A percentile compares a stretch with the other conserved stretches of the same genome.
phyloP scores from a whole-genome alignment of 2,113 vertebrate genomes.

The Xiphias gladius region DNA sequence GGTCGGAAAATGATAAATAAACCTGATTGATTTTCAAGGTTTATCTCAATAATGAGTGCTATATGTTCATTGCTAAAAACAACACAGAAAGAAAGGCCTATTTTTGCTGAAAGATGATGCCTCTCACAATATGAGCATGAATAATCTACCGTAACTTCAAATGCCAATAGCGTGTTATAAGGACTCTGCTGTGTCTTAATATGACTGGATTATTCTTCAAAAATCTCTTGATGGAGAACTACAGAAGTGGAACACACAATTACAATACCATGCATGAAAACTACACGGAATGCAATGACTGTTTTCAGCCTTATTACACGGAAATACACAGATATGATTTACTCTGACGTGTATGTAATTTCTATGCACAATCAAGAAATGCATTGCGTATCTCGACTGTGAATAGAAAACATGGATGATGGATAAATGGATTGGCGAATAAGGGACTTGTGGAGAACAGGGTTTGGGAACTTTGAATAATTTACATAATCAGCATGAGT shows the following conservation, averaged over 20 bases:
- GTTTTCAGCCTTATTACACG: conserved; percentile 23
- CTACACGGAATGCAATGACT: background rate
- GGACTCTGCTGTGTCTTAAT: conserved; percentile 29
- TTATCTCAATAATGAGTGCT: background rate
- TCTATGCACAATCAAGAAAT: background rate
- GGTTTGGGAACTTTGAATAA: background rate
- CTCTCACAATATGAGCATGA: conserved; percentile 18
- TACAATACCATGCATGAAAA: conserved; percentile 5
- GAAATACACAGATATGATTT: background rate
- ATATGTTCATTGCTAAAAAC: background rate
- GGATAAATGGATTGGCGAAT: background rate
- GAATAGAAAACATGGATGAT: conserved; percentile 1
- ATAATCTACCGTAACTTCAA: conserved; percentile 26
- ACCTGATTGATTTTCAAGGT: background rate
- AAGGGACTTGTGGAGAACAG: background rate
- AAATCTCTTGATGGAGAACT: conserved; percentile 16
- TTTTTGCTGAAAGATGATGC: background rate
- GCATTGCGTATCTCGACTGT: background rate
- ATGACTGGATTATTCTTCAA: conserved; percentile 44
- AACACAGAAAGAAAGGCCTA: background rate
- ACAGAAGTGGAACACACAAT: conserved; percentile 40
- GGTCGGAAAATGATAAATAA: background rate
- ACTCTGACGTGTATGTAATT: background rate
- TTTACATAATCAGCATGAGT: background rate
- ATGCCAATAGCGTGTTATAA: conserved; percentile 14